Conservation (phyloP, 37 sponge, comb jelly and placozoan genomes). For the Theonella swinhoei region DNA sequence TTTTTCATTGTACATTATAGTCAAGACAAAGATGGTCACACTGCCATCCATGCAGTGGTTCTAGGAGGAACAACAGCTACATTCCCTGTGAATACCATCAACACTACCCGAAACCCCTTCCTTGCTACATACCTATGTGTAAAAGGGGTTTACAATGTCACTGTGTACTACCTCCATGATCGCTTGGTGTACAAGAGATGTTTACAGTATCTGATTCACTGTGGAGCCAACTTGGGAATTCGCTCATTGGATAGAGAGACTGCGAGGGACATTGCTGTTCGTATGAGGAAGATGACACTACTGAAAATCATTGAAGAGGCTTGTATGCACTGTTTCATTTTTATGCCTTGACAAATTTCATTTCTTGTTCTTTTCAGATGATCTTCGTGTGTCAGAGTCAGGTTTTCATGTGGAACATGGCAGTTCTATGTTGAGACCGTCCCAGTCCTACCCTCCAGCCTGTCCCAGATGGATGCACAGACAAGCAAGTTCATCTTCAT, state of each 20-base stretch:
- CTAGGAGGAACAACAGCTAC: slow-evolving; percentile 7
- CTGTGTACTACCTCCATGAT: slow-evolving; percentile 22
- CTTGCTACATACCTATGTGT: neutral
- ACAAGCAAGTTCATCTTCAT: neutral
- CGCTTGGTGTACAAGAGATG: slow-evolving; percentile 6
- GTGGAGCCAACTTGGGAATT: slow-evolving; percentile 24
- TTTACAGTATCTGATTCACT: slow-evolving; percentile 37
- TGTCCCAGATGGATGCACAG: slow-evolving; percentile 24
- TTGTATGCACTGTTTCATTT: no score
- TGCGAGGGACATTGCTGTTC: slow-evolving; percentile 33
- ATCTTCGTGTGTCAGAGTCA: neutral
- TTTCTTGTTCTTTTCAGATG: neutral
- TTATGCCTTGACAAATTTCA: no score
- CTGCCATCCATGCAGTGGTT: slow-evolving; percentile 34
- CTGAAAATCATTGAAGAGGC: slow-evolving; percentile 29
- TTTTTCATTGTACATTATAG: neutral
- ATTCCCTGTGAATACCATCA: neutral
- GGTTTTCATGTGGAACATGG: neutral
- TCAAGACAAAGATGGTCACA: neutral
- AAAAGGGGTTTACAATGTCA: slow-evolving; percentile 1
- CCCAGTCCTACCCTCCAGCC: slow-evolving; percentile 3
- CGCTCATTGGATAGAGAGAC: slow-evolving; percentile 2
- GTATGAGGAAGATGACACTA: slow-evolving; percentile 15
- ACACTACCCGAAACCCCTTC: slow-evolving; percentile 12
- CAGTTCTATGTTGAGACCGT: slow-evolving; percentile 5